These are phyloP conservation scores for Argopecten irradians DNA, from an alignment of 1,140 invertebrate species.

Conservation along the genomic window DNA sequence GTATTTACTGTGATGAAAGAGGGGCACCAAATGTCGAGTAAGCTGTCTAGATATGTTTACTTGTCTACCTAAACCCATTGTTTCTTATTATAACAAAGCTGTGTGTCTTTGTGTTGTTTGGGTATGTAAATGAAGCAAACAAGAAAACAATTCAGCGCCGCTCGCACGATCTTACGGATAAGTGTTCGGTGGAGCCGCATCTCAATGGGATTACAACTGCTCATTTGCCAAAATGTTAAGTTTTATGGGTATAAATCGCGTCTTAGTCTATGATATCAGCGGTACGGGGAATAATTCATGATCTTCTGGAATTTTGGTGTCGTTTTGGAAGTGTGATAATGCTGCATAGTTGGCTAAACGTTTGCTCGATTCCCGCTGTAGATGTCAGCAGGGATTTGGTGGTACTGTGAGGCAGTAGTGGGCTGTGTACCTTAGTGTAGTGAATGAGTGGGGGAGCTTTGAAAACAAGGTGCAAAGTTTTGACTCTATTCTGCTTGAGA, in stretches of 20 bases:
- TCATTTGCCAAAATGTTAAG: conserved; percentile 22
- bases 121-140: not conserved
- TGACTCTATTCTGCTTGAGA: too few relatives aligned
- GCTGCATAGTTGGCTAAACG: conserved; percentile 3
- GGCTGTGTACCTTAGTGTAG: too few relatives aligned
- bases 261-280: not conserved
- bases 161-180: not conserved
- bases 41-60: not conserved
- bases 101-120: not conserved
- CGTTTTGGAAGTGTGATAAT: conserved; percentile 1
- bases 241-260: conserved; percentile 2
- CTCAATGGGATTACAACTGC: conserved; percentile 13
- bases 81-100: not conserved
- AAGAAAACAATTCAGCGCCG: not conserved
- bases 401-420: not conserved
- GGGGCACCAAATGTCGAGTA: not conserved
- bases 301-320: conserved; percentile 2
- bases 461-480: too few relatives aligned
- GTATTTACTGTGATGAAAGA: not conserved
- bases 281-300: not conserved
- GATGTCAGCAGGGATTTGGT: not conserved
- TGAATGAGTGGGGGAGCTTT: too few relatives aligned
- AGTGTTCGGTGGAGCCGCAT: conserved; percentile 1
- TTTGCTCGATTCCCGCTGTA: not conserved
- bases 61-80: not conserved